Base-by-base conservation (phyloP, 2,113 vertebrate species). In the Ondatra zibethicus region DNA sequence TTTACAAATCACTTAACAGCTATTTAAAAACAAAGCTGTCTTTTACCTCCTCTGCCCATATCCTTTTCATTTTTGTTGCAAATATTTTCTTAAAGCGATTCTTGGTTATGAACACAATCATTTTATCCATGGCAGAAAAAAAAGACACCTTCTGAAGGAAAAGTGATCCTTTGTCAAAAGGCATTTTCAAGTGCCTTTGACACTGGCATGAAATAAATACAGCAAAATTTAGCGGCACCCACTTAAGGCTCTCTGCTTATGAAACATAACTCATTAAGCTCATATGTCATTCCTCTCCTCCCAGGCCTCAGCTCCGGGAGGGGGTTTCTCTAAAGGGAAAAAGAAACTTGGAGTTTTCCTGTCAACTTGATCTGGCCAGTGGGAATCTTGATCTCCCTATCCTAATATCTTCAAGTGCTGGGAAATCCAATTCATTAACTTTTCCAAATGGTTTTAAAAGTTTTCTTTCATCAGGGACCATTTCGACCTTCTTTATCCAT, bases 381-480 rank as follows among this genome's bases (percentile, higher is more conserved):
- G 94, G 95, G 96, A 96, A 66, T 72, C 93, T 88, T 91, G 92
- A 91, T 91, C 86, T 97, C 96, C 96, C 96, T 94, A 87, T 85
- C 97, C 95, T 97, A 96, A 98, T 97, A 96, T 97, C 94, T 90
- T 72, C 95, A 88, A 92, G 95, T 94, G 92, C 90, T 72, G 75
- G 87, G 89, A 96, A 97, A 96, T 97, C 91, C 94, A 96, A 97
- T 97, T 95, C 94, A 97, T 98, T 97, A 97, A 97, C 94, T 97
- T 98, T 95, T 96, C 78, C 93, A 91, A 93, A 96, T 45, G 61
- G 61, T 88, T 96, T 97, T 82, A 92, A 96, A 98, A 97, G 96
- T 97, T 98, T 97, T 91, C 66, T 97, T 93, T 97, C 95, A 93
- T 84, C 73, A 19, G 97, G 89, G 97, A 97, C 73, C 75, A 80